Evolutionary conservation across 2,888 invertebrate species (phyloP).

Genomic region (Acanthococcus lagerstroemiae): DNA sequence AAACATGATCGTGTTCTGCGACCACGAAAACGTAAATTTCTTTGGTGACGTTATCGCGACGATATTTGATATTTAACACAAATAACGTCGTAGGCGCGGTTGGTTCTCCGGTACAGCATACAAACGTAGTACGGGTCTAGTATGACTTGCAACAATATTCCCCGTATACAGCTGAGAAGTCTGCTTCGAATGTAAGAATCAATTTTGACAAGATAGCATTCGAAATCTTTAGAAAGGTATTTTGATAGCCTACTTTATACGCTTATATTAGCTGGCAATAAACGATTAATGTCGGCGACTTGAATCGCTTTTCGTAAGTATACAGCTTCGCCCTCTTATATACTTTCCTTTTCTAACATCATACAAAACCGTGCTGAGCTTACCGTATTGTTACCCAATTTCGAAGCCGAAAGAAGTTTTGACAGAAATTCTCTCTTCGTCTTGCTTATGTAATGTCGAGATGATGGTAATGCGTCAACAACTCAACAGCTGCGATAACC

Average conservation of each 20-base stretch:
- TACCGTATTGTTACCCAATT: too few species aligned
- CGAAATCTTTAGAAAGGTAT: slow-evolving; percentile 19
- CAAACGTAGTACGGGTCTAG: neutral
- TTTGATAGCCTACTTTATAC: slow-evolving; percentile 28
- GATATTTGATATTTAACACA: neutral
- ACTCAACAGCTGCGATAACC: too few species aligned
- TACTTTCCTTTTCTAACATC: neutral
- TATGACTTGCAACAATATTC: neutral
- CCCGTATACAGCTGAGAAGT: neutral
- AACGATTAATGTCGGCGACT: slow-evolving; percentile 9
- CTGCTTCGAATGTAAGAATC: slow-evolving; percentile 9
- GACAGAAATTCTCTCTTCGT: too few species aligned
- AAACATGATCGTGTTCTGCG: too few species aligned
- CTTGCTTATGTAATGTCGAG: too few species aligned
- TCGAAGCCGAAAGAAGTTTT: too few species aligned
- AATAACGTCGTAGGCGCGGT: neutral
- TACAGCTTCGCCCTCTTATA: neutral
- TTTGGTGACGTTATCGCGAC: neutral
- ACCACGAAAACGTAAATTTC: neutral
- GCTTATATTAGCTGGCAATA: slow-evolving; percentile 25
- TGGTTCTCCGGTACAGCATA: neutral
- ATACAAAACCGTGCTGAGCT: too few species aligned
- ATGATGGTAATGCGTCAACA: too few species aligned
- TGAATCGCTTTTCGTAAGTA: neutral
- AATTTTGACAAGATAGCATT: slow-evolving; percentile 27